Evolutionary conservation across 2,888 invertebrate genomes (phyloP).

Genomic region (Gryllus longicercus): DNA sequence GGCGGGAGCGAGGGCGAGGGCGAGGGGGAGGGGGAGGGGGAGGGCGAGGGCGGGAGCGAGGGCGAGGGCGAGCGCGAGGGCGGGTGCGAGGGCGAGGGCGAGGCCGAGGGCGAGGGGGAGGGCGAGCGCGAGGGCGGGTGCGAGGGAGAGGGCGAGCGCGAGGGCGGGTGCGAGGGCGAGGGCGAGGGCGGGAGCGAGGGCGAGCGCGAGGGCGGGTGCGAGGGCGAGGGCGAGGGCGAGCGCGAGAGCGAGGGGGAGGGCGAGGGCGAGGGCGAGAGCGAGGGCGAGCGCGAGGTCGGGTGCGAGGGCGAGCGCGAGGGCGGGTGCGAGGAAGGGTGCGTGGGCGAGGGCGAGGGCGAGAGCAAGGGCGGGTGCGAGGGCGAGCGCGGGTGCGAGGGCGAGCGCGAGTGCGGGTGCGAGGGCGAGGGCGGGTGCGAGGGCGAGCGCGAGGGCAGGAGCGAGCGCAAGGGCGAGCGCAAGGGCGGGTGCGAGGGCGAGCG

Average conservation of each 20-base stretch:
- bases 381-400: neutral
- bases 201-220: neutral
- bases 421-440: neutral
- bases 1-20: neutral
- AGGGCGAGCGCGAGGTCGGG: neutral
- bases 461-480: too few relatives aligned
- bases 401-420: too few relatives aligned
- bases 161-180: too few relatives aligned
- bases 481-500: neutral
- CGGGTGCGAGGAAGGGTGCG: too few relatives aligned
- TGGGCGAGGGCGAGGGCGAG: neutral
- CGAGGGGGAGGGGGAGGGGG: too few relatives aligned
- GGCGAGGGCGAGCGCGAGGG: neutral
- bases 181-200: neutral
- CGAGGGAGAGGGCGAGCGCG: neutral
- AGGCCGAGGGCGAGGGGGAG: neutral
- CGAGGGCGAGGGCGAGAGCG: too few relatives aligned
- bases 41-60: neutral
- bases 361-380: neutral
- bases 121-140: neutral
- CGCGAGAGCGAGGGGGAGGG: too few relatives aligned
- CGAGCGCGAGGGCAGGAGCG: too few relatives aligned
- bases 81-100: neutral
- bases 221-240: neutral
- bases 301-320: neutral